Percentiles rank a stretch among this genome's conserved stretches.
Evolutionary conservation across 2,888 invertebrate genomes (phyloP).

Genomic region (Polydrusus pterygomalis): DNA sequence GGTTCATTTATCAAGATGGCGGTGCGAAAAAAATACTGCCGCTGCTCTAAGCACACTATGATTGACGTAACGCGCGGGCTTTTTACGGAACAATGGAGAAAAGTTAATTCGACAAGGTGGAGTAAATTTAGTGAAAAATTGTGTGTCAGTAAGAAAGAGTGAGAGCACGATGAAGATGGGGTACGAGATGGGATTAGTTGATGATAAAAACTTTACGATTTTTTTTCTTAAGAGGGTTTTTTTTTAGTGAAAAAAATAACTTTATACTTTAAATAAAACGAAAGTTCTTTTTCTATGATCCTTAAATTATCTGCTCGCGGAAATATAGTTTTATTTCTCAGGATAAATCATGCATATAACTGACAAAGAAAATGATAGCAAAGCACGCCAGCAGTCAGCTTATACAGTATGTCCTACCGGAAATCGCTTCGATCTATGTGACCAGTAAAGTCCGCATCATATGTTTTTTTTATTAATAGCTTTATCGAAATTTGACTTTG

Average conservation of each 20-base stretch:
- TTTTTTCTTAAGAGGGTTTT: background rate
- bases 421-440: too few relatives aligned
- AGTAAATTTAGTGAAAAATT: slow-evolving; percentile 53
- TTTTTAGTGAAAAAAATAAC: background rate
- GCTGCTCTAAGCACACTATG: slow-evolving; percentile 35
- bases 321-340: background rate
- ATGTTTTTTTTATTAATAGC: too few relatives aligned
- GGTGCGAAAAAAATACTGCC: slow-evolving; percentile 46
- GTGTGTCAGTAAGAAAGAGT: slow-evolving; percentile 34
- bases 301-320: background rate
- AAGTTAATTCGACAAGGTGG: slow-evolving; percentile 55
- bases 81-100: slow-evolving; percentile 50
- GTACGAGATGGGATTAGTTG: slow-evolving; percentile 18
- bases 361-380: too few relatives aligned
- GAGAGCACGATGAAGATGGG: slow-evolving; percentile 18
- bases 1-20: slow-evolving; percentile 55
- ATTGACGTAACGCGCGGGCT: slow-evolving; percentile 46
- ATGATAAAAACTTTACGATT: slow-evolving; percentile 25
- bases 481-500: too few relatives aligned
- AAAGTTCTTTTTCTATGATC: slow-evolving; percentile 7
- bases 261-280: slow-evolving; percentile 2
- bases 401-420: too few relatives aligned
- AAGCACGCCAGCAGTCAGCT: too few relatives aligned
- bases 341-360: too few relatives aligned
- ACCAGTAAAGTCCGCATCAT: too few relatives aligned